Evolutionary conservation across 2,888 invertebrate genomes (phyloP).

Genomic region (Euplagia quadripunctaria): DNA sequence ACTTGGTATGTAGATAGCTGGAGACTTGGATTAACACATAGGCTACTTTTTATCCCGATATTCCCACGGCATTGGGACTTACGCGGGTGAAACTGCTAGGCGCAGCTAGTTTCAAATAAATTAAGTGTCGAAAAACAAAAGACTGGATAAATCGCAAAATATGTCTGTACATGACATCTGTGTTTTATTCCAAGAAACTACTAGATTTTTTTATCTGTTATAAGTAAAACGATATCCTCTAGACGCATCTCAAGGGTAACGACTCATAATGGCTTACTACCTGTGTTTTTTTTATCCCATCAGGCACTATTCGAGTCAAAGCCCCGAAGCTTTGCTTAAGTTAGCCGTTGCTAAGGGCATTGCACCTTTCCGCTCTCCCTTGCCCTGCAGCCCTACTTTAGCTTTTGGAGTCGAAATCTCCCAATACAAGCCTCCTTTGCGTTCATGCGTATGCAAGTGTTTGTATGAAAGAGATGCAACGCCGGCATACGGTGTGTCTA

Average conservation of each 20-base stretch:
- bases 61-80: too few species aligned
- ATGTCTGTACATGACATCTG: background rate
- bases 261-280: slow-evolving; percentile 80
- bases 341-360: slow-evolving; percentile 82
- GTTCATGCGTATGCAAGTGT: slow-evolving; percentile 64
- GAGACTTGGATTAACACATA: too few species aligned
- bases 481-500: slow-evolving; percentile 70
- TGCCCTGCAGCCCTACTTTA: slow-evolving; percentile 86
- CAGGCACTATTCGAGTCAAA: slow-evolving; percentile 78
- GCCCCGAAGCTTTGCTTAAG: slow-evolving; percentile 77
- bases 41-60: too few species aligned
- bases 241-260: slow-evolving; percentile 83
- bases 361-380: slow-evolving; percentile 85
- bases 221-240: slow-evolving; percentile 71
- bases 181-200: slow-evolving; percentile 22
- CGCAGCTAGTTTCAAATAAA: background rate
- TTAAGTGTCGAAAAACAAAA: background rate
- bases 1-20: too few species aligned
- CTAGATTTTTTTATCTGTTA: slow-evolving; percentile 26
- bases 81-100: too few species aligned
- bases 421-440: slow-evolving; percentile 73
- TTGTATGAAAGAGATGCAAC: slow-evolving; percentile 82
- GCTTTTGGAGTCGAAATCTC: slow-evolving; percentile 75
- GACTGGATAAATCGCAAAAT: background rate
- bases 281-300: slow-evolving; percentile 84